Percentiles rank a stretch among this genome's conserved stretches.
phyloP scores from a whole-genome alignment of 2,113 vertebrate genomes.

The Mus spicilegus region DNA sequence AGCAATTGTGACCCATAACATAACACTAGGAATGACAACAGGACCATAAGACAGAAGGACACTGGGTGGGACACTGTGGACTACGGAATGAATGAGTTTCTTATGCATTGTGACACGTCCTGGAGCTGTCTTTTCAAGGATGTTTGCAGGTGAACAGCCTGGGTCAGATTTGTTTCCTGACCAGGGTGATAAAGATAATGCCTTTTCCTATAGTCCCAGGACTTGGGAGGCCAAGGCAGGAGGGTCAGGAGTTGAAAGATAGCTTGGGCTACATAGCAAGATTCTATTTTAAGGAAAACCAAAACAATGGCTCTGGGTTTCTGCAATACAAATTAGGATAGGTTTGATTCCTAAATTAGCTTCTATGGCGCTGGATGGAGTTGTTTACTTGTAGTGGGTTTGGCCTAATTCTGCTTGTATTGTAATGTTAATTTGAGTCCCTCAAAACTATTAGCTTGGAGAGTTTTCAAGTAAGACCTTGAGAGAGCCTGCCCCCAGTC shows the following conservation, averaged over 20 bases:
- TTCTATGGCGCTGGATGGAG: neutral
- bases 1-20: neutral
- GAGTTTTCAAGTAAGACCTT: too few relatives aligned
- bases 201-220: neutral
- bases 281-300: neutral
- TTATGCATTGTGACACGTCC: neutral
- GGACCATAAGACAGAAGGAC: neutral
- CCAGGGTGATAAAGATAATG: neutral
- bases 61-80: neutral
- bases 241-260: neutral
- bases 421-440: too few relatives aligned
- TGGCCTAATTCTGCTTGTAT: too few relatives aligned
- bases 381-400: too few relatives aligned
- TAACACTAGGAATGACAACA: neutral
- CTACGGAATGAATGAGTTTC: neutral
- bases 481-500: too few relatives aligned
- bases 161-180: neutral
- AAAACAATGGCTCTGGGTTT: constrained; percentile 1
- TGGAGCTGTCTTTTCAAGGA: neutral
- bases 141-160: neutral
- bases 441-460: too few relatives aligned
- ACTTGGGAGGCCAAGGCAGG: neutral
- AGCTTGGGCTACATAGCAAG: neutral
- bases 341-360: neutral
- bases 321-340: neutral